phyloP scores from a whole-genome alignment of 2,888 invertebrate genomes.

The Glaucopsyche alexis region DNA sequence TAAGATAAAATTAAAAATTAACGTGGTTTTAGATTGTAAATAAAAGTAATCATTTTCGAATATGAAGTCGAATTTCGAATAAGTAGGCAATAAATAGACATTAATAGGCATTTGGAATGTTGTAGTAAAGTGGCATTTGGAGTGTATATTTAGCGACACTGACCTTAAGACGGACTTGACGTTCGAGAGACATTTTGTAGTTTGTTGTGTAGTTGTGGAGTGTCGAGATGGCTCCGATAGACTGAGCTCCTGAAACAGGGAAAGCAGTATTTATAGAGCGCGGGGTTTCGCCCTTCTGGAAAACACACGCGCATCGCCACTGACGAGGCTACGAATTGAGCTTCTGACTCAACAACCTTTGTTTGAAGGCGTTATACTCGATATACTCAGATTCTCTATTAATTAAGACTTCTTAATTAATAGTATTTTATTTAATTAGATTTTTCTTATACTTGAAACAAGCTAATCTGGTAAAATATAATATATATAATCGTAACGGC shows the following conservation, averaged over 20 bases:
- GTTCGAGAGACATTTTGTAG: constrained; percentile 92
- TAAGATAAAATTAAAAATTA: too few relatives aligned
- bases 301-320: constrained; percentile 60
- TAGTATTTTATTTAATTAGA: too few relatives aligned
- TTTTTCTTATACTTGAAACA: too few relatives aligned
- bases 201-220: constrained; percentile 53
- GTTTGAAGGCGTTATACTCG: constrained; percentile 39
- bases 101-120: too few relatives aligned
- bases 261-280: constrained; percentile 72
- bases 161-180: constrained; percentile 94
- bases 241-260: constrained; percentile 72
- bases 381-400: neutral
- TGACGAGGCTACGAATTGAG: constrained; percentile 62
- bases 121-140: neutral
- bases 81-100: too few relatives aligned
- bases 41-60: too few relatives aligned
- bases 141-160: constrained; percentile 48
- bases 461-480: too few relatives aligned
- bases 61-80: too few relatives aligned
- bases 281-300: constrained; percentile 74
- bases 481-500: too few relatives aligned
- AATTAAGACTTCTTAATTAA: neutral
- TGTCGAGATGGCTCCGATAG: constrained; percentile 64
- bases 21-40: neutral
- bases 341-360: constrained; percentile 67